A percentile compares a stretch with the other conserved stretches of the same genome.
Evolutionary conservation across 35 echinoderm and acorn worm genomes (phyloP).

Genomic region (Amphiura filiformis): DNA sequence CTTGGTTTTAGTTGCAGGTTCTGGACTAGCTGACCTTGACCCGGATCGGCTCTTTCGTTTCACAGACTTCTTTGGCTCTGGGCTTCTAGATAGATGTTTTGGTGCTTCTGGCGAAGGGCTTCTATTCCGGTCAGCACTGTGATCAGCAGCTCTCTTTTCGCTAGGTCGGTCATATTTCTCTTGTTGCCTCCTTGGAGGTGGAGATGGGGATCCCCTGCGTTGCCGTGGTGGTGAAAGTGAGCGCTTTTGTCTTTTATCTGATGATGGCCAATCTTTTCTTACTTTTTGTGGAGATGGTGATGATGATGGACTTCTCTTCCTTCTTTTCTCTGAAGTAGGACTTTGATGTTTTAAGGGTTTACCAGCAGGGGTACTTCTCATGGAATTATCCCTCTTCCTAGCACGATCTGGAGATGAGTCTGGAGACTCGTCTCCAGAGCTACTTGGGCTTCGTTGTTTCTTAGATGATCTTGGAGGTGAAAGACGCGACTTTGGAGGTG

Average conservation of each 20-base stretch:
- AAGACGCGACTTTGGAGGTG: neutral
- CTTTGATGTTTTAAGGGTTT: constrained; percentile 3
- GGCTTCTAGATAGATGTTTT: constrained; percentile 2
- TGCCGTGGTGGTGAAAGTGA: neutral
- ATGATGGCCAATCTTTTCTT: constrained; percentile 12
- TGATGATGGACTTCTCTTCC: constrained; percentile 29
- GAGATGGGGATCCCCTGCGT: neutral
- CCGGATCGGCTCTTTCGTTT: constrained; percentile 22
- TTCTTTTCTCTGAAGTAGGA: constrained; percentile 33
- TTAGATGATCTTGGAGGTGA: neutral
- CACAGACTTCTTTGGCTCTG: constrained; percentile 6
- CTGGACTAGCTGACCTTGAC: constrained; percentile 19
- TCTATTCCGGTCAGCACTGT: neutral
- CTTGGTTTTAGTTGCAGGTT: constrained; percentile 12
- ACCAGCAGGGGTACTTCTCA: neutral
- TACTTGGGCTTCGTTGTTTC: neutral
- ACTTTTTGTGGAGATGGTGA: constrained; percentile 23
- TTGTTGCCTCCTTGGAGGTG: neutral
- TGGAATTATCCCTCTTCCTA: neutral
- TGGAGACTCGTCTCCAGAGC: neutral
- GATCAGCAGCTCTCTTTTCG: neutral
- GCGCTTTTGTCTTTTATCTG: constrained; percentile 22
- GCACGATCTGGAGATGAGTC: neutral
- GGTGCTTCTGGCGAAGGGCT: neutral
- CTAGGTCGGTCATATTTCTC: neutral